These are phyloP conservation scores for Diachasma alloeum DNA, from an alignment of 1,140 invertebrate genomes.

Conservation along the genomic window DNA sequence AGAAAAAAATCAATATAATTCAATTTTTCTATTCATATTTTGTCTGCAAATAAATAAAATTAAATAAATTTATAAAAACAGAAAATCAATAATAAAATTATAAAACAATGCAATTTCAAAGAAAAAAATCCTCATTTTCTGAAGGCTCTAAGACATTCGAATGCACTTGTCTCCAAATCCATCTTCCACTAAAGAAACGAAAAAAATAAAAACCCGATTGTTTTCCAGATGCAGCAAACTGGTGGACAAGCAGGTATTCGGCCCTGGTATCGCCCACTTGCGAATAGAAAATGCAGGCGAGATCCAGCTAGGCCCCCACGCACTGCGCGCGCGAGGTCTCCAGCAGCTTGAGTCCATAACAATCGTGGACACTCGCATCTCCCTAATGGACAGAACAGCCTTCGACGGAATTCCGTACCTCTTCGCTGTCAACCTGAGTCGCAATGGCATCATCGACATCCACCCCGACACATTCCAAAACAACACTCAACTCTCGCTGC, in stretches of 20 bases:
- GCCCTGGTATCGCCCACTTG: conserved; percentile 49
- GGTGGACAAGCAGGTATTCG: conserved; percentile 52
- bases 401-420: conserved; percentile 73
- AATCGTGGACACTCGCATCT: conserved; percentile 56
- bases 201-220: too few relatives aligned
- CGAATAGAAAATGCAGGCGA: conserved; percentile 50
- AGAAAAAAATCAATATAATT: too few relatives aligned
- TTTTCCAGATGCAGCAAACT: conserved; percentile 54
- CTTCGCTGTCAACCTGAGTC: conserved; percentile 73
- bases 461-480: conserved; percentile 73
- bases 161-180: too few relatives aligned
- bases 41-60: too few relatives aligned
- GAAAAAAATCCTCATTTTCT: too few relatives aligned
- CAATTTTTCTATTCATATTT: too few relatives aligned
- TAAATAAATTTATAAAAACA: too few relatives aligned
- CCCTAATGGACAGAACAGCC: conserved; percentile 63
- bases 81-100: too few relatives aligned
- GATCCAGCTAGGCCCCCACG: conserved; percentile 51
- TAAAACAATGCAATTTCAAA: too few relatives aligned
- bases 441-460: conserved; percentile 70
- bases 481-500: conserved; percentile 70
- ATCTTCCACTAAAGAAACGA: not conserved
- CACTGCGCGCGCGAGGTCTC: conserved; percentile 49
- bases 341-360: conserved; percentile 57
- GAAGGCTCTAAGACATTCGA: too few relatives aligned